These are phyloP conservation scores for Phyllotreta striolata DNA, from an alignment of 2,888 invertebrate genomes.

Conservation along the genomic window DNA sequence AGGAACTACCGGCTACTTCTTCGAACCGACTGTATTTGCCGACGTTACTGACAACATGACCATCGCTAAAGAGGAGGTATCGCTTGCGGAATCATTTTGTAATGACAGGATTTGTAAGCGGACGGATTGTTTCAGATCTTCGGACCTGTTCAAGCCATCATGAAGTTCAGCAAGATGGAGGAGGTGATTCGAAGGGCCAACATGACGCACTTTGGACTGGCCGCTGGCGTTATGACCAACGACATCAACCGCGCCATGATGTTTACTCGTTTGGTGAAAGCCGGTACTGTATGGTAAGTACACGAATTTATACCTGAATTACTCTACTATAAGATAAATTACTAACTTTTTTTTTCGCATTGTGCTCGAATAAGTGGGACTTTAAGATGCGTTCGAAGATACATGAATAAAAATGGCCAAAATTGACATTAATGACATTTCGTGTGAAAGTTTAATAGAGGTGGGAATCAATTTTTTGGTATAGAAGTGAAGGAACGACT, in stretches of 20 bases:
- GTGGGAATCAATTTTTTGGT: too few species aligned
- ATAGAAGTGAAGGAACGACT: too few species aligned
- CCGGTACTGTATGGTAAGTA: conserved; percentile 6
- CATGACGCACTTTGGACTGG: conserved; percentile 80
- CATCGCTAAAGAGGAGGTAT: conserved; percentile 78
- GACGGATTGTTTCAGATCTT: conserved; percentile 71
- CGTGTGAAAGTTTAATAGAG: too few species aligned
- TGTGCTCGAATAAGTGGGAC: too few species aligned
- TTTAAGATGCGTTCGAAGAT: too few species aligned
- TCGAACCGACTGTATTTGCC: conserved; percentile 81
- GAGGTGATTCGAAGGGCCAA: conserved; percentile 87
- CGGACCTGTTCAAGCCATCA: conserved; percentile 86
- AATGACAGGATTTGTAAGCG: conserved; percentile 13
- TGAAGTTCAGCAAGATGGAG: conserved; percentile 79
- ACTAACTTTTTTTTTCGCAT: too few species aligned
- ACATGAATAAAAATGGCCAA: too few species aligned
- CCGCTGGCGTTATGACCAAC: conserved; percentile 83
- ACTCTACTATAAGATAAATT: too few species aligned
- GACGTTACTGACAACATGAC: conserved; percentile 79
- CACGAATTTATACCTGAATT: too few species aligned
- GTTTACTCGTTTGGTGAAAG: background rate
- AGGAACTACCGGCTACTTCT: conserved; percentile 76
- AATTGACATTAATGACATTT: too few species aligned
- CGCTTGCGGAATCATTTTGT: conserved; percentile 4
- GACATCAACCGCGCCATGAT: conserved; percentile 66